Percentiles rank a stretch among this genome's conserved stretches.
phyloP scores from a whole-genome alignment of 2,888 invertebrate species.

The Tenthredo notha region DNA sequence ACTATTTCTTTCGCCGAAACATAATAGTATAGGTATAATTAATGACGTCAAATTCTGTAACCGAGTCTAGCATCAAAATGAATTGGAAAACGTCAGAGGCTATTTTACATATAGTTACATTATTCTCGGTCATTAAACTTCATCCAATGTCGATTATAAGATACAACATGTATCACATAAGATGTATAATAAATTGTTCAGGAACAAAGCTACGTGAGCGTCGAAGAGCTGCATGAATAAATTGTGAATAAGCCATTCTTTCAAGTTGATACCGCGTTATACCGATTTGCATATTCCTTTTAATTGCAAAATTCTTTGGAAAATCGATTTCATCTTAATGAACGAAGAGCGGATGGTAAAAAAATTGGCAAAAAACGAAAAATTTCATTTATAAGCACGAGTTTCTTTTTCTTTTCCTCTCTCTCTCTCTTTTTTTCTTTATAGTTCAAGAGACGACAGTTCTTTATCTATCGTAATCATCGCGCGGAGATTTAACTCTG shows the following conservation, averaged over 20 bases:
- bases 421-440: neutral
- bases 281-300: too few species aligned
- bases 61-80: neutral
- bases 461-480: neutral
- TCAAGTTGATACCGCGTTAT: neutral
- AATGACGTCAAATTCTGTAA: neutral
- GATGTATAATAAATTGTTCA: neutral
- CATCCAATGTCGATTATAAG: neutral
- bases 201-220: neutral
- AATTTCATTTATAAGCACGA: too few species aligned
- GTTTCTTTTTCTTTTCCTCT: neutral
- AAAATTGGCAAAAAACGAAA: too few species aligned
- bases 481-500: conserved; percentile 14
- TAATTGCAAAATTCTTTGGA: too few species aligned
- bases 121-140: conserved; percentile 30
- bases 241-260: neutral
- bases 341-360: too few species aligned
- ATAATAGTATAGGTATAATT: neutral
- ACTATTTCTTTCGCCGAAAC: neutral
- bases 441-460: neutral
- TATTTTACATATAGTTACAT: neutral
- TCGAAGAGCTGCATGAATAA: neutral
- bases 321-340: too few species aligned
- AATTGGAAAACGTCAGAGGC: neutral
- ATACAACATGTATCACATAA: conserved; percentile 3